Evolutionary conservation across 2,797 vertebrate species (phyloP).

Genomic region (Nannoperca obscura): DNA sequence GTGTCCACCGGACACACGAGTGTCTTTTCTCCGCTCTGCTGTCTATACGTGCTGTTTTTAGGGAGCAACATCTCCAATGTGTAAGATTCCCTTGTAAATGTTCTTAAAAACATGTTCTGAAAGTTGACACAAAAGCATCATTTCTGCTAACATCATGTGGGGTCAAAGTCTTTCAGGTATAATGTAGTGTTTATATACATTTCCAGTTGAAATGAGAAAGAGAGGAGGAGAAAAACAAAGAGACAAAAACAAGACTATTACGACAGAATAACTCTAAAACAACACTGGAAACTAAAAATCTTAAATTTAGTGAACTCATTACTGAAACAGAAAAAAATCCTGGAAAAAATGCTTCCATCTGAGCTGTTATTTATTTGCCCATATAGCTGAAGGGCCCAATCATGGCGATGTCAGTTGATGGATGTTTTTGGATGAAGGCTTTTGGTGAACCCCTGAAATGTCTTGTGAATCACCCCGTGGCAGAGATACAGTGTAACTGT

Average conservation of each 20-base stretch:
- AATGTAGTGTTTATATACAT: background rate
- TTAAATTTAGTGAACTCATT: background rate
- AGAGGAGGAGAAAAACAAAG: background rate
- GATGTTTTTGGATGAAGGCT: background rate
- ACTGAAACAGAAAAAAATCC: background rate
- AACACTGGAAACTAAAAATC: constrained; percentile 1
- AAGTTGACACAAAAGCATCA: background rate
- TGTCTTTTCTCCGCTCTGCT: no score
- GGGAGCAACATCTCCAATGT: background rate
- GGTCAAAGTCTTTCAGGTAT: background rate
- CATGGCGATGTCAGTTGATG: background rate
- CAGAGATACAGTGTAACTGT: background rate
- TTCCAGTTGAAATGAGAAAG: background rate
- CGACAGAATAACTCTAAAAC: no score
- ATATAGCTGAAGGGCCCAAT: background rate
- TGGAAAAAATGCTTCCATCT: no score
- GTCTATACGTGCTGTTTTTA: no score
- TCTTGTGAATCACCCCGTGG: background rate
- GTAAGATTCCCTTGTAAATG: background rate
- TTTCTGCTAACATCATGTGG: background rate
- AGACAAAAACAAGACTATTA: background rate
- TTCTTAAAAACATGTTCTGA: background rate
- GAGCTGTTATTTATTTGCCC: background rate
- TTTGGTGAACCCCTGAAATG: background rate
- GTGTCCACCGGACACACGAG: no score